A percentile compares a stretch with the other conserved stretches of the same genome.
phyloP scores from a whole-genome alignment of 1,140 invertebrate genomes.

The Zeugodacus cucurbitae region DNA sequence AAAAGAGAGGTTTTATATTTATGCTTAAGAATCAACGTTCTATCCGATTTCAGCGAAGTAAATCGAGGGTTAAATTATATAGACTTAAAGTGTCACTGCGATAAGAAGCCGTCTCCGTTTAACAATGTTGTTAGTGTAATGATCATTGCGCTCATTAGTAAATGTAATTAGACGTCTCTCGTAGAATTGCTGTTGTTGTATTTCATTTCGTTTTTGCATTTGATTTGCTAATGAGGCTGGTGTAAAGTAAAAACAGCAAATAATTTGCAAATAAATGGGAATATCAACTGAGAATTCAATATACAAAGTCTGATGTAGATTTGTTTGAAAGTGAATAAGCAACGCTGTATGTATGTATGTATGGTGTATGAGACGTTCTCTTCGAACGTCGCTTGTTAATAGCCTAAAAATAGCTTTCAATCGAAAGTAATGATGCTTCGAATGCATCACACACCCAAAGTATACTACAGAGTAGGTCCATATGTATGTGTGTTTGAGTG shows the following conservation, averaged over 20 bases:
- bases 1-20: too few species aligned
- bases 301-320: too few species aligned
- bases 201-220: not conserved
- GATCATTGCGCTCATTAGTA: not conserved
- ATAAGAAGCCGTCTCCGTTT: not conserved
- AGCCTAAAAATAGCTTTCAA: slow-evolving; percentile 21
- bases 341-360: too few species aligned
- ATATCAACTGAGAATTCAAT: too few species aligned
- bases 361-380: too few species aligned
- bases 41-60: too few species aligned
- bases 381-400: too few species aligned
- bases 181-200: not conserved
- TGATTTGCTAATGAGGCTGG: not conserved
- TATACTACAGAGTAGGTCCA: too few species aligned
- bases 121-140: not conserved
- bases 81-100: not conserved
- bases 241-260: not conserved
- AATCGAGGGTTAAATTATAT: not conserved
- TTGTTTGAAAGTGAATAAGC: too few species aligned
- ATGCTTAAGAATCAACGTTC: too few species aligned
- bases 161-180: not conserved
- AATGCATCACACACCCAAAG: not conserved
- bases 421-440: not conserved
- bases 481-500: not conserved
- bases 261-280: not conserved